phyloP scores from a whole-genome alignment of 2,797 vertebrate genomes.

The Labroides dimidiatus region DNA sequence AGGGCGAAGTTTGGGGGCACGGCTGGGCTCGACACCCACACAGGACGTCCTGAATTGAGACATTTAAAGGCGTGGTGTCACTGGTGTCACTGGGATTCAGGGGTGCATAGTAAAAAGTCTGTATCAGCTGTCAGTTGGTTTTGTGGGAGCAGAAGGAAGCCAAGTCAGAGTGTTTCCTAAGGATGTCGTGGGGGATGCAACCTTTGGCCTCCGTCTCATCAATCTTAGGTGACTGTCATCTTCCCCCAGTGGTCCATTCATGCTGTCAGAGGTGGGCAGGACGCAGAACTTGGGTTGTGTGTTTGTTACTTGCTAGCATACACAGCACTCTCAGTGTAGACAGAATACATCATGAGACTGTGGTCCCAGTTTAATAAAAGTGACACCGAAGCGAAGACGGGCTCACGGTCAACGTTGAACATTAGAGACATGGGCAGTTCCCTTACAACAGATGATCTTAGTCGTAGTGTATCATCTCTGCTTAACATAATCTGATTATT shows the following conservation, averaged over 20 bases:
- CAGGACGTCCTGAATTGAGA: conserved; percentile 68
- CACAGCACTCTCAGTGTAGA: neutral
- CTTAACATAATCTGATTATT: conserved; percentile 74
- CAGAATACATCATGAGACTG: neutral
- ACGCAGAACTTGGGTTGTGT: conserved; percentile 28
- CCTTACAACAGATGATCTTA: neutral
- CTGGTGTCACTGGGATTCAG: conserved; percentile 51
- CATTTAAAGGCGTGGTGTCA: conserved; percentile 57
- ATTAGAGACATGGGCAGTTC: no score
- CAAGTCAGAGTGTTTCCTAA: conserved; percentile 78
- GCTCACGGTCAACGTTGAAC: no score
- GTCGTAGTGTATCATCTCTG: conserved; percentile 51
- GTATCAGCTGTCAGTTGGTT: conserved; percentile 71
- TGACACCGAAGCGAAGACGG: neutral
- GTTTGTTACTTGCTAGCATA: conserved; percentile 25
- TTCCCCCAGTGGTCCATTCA: conserved; percentile 58
- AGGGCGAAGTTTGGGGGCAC: conserved; percentile 57
- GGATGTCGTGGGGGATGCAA: conserved; percentile 72
- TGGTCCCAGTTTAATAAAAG: conserved; percentile 4
- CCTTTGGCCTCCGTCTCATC: conserved; percentile 80
- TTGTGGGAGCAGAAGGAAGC: conserved; percentile 70
- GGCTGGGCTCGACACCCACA: conserved; percentile 26
- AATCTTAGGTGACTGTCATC: conserved; percentile 77
- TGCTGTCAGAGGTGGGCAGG: no score
- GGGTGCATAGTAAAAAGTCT: conserved; percentile 46